Evolutionary conservation across 2,113 vertebrate genomes (phyloP).

Genomic region (Brachyhypopomus gauderio): DNA sequence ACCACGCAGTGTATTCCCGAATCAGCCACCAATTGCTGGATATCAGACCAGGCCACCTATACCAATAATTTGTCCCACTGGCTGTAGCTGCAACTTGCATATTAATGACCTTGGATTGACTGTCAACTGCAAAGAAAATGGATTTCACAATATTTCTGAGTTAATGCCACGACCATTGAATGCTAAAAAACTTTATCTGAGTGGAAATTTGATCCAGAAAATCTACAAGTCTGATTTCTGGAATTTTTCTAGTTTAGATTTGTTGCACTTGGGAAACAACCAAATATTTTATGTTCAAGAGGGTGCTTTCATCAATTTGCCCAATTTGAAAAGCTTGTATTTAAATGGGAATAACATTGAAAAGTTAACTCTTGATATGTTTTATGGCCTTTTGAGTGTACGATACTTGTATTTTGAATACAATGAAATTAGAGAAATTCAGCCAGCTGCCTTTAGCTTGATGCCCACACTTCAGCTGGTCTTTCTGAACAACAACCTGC

Average conservation of each 20-base stretch:
- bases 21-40: constrained; percentile 90
- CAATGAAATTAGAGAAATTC: constrained; percentile 91
- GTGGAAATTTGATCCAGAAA: constrained; percentile 94
- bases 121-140: constrained; percentile 93
- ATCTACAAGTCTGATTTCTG: constrained; percentile 96
- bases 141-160: constrained; percentile 93
- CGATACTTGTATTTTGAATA: constrained; percentile 96
- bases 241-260: constrained; percentile 97
- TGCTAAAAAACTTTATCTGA: constrained; percentile 94
- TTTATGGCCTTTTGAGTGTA: constrained; percentile 90
- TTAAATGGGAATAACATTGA: constrained; percentile 95
- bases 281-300: constrained; percentile 96
- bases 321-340: constrained; percentile 91
- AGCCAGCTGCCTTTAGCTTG: constrained; percentile 89
- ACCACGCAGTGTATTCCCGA: constrained; percentile 84
- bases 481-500: constrained; percentile 93
- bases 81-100: constrained; percentile 94
- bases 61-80: constrained; percentile 92
- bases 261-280: constrained; percentile 96
- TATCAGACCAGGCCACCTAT: constrained; percentile 96
- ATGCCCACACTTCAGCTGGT: constrained; percentile 93
- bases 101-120: constrained; percentile 94
- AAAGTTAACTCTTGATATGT: constrained; percentile 90
- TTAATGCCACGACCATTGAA: constrained; percentile 93
- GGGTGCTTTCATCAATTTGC: constrained; percentile 92